phyloP scores from a whole-genome alignment of 2,113 vertebrate species.

The Microcebus griseorufus region DNA sequence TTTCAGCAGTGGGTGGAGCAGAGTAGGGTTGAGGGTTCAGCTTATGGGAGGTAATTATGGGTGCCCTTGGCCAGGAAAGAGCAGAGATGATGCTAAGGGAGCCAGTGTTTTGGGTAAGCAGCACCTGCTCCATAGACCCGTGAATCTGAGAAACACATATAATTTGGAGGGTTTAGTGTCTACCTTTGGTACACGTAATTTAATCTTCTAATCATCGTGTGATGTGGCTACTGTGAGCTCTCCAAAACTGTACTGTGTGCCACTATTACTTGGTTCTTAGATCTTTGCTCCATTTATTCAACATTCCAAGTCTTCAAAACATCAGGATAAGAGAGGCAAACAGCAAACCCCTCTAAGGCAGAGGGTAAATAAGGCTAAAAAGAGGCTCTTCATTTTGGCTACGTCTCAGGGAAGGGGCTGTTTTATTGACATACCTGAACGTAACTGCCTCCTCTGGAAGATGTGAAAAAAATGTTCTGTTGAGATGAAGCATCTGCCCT shows the following conservation, averaged over 20 bases:
- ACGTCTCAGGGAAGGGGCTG: not conserved
- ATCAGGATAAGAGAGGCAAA: not conserved
- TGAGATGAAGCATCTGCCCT: not conserved
- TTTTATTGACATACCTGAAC: not conserved
- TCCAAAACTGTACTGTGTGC: not conserved
- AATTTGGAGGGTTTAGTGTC: conserved; percentile 17
- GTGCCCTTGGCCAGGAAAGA: conserved; percentile 50
- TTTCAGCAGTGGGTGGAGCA: conserved; percentile 34
- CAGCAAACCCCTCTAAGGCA: not conserved
- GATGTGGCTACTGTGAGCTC: not conserved
- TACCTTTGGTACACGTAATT: conserved; percentile 4
- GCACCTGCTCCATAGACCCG: conserved; percentile 38
- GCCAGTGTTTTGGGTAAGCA: conserved; percentile 6
- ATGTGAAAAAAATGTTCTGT: not conserved
- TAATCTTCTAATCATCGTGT: not conserved
- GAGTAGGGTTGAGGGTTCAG: conserved; percentile 61
- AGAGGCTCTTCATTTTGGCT: not conserved
- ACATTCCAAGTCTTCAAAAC: not conserved
- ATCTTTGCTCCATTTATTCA: not conserved
- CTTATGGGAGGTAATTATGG: conserved; percentile 64
- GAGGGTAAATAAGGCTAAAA: not conserved
- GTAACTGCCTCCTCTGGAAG: not conserved
- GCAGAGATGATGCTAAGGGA: conserved; percentile 41
- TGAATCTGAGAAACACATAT: not conserved
- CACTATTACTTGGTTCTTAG: not conserved